A percentile compares a stretch with the other conserved stretches of the same genome.
These are phyloP conservation scores for Lophius americanus DNA, from an alignment of 2,797 vertebrate species.

Conservation along the genomic window DNA sequence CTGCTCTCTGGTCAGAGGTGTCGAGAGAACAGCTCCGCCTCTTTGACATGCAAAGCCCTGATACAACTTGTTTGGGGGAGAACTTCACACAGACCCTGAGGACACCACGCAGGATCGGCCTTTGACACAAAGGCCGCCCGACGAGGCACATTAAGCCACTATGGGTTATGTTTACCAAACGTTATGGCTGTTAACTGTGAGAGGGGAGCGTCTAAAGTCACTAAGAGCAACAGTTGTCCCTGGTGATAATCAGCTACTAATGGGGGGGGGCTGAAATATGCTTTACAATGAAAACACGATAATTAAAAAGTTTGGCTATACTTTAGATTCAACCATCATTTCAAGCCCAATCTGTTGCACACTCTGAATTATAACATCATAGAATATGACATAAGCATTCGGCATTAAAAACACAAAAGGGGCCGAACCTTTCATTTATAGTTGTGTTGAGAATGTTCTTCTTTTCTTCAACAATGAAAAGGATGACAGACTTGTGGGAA, in stretches of 20 bases:
- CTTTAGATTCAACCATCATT: no score
- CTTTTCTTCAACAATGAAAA: no score
- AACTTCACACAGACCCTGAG: slow-evolving; percentile 48
- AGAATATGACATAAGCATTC: no score
- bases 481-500: no score
- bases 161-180: slow-evolving; percentile 25
- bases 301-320: no score
- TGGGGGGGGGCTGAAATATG: no score
- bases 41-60: slow-evolving; percentile 77
- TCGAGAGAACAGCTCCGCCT: slow-evolving; percentile 57
- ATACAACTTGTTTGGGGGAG: slow-evolving; percentile 60
- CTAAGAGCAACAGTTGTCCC: not conserved
- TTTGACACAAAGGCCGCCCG: slow-evolving; percentile 34
- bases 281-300: no score
- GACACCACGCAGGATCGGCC: slow-evolving; percentile 35
- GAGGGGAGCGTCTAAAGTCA: slow-evolving; percentile 1
- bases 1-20: slow-evolving; percentile 61
- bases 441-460: no score
- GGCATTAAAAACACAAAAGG: no score
- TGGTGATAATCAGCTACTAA: slow-evolving; percentile 6
- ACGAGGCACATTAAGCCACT: slow-evolving; percentile 11
- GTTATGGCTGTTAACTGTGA: slow-evolving; percentile 13
- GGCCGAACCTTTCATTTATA: no score
- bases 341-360: no score
- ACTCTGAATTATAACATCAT: no score